Conservation (phyloP, 92 coral and sea anemone genomes). For the Montipora capitata region DNA sequence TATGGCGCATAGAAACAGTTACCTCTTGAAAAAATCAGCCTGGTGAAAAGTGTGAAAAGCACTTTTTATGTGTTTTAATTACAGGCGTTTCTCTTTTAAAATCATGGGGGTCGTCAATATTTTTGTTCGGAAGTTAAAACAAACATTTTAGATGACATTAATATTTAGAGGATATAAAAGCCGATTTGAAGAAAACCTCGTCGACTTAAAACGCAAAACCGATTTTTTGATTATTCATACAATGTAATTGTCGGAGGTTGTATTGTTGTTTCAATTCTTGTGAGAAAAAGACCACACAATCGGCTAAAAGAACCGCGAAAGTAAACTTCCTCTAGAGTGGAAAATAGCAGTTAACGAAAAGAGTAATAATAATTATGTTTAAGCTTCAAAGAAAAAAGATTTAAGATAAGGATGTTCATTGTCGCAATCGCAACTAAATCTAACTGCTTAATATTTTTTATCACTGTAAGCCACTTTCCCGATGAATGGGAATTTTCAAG, state of each 20-base stretch:
- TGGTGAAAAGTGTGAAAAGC: not conserved
- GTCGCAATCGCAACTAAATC: conserved; percentile 1
- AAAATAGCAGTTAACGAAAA: not conserved
- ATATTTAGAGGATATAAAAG: conserved; percentile 4
- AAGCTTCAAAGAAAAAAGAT: not conserved
- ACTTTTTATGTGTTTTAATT: not conserved
- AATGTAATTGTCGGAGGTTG: conserved; percentile 1
- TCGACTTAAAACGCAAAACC: conserved; percentile 30
- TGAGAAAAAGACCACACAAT: conserved; percentile 40
- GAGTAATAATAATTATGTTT: not conserved
- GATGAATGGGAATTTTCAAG: not conserved
- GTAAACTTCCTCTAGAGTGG: not conserved
- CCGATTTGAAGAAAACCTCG: conserved; percentile 28
- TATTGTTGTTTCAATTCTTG: not conserved
- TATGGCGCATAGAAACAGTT: no score
- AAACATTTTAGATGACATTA: conserved; percentile 1
- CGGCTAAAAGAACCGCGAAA: not conserved
- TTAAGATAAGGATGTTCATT: not conserved
- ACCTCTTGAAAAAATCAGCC: no score
- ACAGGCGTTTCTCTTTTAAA: not conserved
- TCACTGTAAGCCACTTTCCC: conserved; percentile 7
- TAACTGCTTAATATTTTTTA: not conserved
- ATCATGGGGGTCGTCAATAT: conserved; percentile 24
- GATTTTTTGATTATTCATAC: not conserved
- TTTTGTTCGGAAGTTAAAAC: conserved; percentile 20